Conservation (phyloP, 1,140 invertebrate species). For the Aphaenogaster floridana region DNA sequence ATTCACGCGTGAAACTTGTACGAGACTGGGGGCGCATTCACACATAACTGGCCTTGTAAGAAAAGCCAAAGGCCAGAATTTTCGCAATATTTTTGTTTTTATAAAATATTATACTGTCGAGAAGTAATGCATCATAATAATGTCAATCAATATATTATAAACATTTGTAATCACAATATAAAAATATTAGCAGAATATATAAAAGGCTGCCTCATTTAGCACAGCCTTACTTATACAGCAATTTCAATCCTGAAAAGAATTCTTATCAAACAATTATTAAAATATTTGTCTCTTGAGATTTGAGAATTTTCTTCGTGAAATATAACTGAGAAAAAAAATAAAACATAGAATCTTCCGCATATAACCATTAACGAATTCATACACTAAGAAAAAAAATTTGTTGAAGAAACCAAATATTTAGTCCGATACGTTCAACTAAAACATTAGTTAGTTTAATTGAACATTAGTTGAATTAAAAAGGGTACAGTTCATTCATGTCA, state of each 20-base stretch:
- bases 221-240: not conserved
- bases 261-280: not conserved
- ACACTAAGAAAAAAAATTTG: not conserved
- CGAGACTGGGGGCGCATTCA: constrained; percentile 63
- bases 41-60: constrained; percentile 42
- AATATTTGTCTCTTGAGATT: not conserved
- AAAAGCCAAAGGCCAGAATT: not conserved
- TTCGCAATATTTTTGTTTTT: not conserved
- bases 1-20: constrained; percentile 72
- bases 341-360: not conserved
- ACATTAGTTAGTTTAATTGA: no score
- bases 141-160: not conserved
- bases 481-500: no score
- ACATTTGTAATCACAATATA: not conserved
- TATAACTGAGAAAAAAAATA: not conserved
- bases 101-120: not conserved
- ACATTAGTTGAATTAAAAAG: no score
- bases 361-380: not conserved
- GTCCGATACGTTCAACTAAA: no score
- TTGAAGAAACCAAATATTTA: no score
- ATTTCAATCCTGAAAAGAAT: not conserved
- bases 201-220: not conserved
- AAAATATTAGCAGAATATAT: not conserved
- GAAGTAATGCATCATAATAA: not conserved
- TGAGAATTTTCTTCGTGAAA: not conserved